Conservation (phyloP, 1,140 invertebrate species). For the Oncopodura yosiiana region DNA sequence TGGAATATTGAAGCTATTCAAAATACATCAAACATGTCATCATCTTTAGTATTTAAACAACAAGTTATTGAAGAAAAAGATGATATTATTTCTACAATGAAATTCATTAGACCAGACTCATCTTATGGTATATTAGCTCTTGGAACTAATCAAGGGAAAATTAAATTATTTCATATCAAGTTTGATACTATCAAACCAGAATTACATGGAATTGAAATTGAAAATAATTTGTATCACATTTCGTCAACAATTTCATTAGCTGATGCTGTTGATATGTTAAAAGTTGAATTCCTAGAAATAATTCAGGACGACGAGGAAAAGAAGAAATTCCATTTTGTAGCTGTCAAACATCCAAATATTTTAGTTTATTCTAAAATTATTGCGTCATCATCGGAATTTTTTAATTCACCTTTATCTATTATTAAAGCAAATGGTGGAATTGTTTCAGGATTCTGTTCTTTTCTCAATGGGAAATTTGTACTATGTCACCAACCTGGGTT, state of each 20-base stretch:
- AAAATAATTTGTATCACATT: background rate
- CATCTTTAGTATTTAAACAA: background rate
- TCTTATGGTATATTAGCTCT: background rate
- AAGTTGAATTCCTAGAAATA: background rate
- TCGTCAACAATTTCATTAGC: background rate
- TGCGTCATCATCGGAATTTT: background rate
- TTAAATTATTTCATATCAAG: no score
- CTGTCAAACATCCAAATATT: slow-evolving; percentile 6
- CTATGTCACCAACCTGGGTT: slow-evolving; percentile 11
- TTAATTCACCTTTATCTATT: background rate
- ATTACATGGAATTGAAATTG: background rate
- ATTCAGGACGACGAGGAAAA: background rate
- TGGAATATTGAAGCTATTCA: slow-evolving; percentile 2
- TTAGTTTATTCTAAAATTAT: slow-evolving; percentile 12
- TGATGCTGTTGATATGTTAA: background rate
- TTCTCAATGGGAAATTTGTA: slow-evolving; percentile 10
- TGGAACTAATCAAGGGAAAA: background rate
- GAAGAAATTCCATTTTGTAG: background rate
- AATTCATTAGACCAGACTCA: background rate
- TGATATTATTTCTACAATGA: background rate
- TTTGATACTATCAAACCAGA: no score
- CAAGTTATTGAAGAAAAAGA: background rate
- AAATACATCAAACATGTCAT: background rate
- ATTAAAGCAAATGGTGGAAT: slow-evolving; percentile 11
- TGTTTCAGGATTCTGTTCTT: background rate